These are phyloP conservation scores for Colius striatus DNA, from an alignment of 2,113 vertebrate genomes.

Conservation along the genomic window DNA sequence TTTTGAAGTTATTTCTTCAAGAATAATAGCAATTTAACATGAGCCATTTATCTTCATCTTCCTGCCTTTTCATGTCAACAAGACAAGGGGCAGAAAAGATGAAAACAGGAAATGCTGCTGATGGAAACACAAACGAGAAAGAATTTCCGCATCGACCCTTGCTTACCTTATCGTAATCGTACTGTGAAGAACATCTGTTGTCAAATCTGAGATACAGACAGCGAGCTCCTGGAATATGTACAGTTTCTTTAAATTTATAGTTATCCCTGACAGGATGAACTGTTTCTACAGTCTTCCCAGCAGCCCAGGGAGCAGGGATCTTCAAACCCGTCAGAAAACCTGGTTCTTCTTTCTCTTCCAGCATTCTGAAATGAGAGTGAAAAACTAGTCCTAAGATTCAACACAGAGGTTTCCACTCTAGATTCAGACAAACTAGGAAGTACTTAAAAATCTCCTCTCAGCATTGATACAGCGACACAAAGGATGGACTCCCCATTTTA, in stretches of 20 bases:
- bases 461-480: not conserved
- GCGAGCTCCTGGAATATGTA: constrained; percentile 96
- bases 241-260: constrained; percentile 98
- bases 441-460: not conserved
- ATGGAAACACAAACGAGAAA: not conserved
- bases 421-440: not conserved
- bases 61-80: not conserved
- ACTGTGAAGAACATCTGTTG: constrained; percentile 97
- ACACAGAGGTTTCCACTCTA: not conserved
- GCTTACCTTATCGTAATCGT: constrained; percentile 97
- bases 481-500: not conserved
- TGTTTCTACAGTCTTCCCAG: constrained; percentile 97
- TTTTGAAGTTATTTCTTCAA: not conserved
- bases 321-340: constrained; percentile 97
- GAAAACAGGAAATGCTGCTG: constrained; percentile 40
- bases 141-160: not conserved
- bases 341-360: constrained; percentile 96
- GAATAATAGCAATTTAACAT: not conserved
- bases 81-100: constrained; percentile 20
- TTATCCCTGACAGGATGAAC: constrained; percentile 97
- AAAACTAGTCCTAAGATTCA: not conserved
- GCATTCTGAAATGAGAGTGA: constrained; percentile 80
- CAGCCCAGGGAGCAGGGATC: constrained; percentile 98
- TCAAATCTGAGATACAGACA: constrained; percentile 97
- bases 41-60: not conserved